phyloP scores from a whole-genome alignment of 2,797 vertebrate genomes.

The Cottoperca gobio region DNA sequence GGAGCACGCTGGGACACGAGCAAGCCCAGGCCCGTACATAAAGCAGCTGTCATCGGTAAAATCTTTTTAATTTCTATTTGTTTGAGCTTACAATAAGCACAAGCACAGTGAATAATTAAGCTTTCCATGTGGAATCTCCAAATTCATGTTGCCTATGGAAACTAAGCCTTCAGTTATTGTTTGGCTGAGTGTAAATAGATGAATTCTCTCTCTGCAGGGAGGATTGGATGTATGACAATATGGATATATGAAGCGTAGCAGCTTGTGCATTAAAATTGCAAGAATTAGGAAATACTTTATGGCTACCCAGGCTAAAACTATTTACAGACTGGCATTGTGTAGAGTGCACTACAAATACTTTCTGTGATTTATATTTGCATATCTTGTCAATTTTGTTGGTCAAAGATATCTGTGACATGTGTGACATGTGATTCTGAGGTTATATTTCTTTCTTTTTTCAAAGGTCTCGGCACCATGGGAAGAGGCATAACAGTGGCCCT shows the following conservation, averaged over 20 bases:
- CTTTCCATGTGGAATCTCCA: conserved; percentile 42
- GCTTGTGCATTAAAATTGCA: conserved; percentile 71
- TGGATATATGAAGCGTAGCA: conserved; percentile 68
- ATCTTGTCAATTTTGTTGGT: neutral
- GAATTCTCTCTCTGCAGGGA: conserved; percentile 57
- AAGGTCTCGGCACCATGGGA: conserved; percentile 97
- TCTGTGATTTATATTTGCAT: neutral
- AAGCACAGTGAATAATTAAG: conserved; percentile 27
- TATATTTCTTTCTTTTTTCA: no score
- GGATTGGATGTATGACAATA: conserved; percentile 55
- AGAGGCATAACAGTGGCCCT: conserved; percentile 89
- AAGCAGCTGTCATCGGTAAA: conserved; percentile 91
- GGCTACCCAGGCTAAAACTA: conserved; percentile 26
- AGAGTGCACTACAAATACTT: neutral
- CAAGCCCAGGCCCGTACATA: conserved; percentile 80
- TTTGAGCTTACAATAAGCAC: conserved; percentile 30
- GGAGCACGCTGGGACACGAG: conserved; percentile 89
- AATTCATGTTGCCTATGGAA: conserved; percentile 48
- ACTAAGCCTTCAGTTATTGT: conserved; percentile 49
- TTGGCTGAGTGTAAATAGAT: conserved; percentile 53
- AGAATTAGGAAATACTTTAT: conserved; percentile 48
- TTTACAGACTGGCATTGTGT: conserved; percentile 16
- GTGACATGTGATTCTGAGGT: neutral
- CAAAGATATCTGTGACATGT: conserved; percentile 14
- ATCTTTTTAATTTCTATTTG: conserved; percentile 44